Percentiles rank a stretch among this genome's conserved stretches.
phyloP scores from a whole-genome alignment of 2,113 vertebrate species.

The Saimiri boliviensis region DNA sequence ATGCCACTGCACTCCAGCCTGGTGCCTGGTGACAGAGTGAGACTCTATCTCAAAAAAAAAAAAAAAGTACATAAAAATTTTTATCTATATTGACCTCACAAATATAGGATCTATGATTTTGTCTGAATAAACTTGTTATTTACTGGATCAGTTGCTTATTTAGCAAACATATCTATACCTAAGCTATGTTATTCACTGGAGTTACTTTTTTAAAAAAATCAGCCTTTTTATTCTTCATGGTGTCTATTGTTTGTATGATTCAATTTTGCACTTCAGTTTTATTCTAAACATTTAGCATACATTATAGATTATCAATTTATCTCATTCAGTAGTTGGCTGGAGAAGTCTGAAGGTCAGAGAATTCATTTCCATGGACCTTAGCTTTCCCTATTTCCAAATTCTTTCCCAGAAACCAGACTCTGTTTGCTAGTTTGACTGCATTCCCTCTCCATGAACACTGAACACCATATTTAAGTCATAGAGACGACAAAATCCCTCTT shows the following conservation, averaged over 20 bases:
- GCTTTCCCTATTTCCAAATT: slow-evolving; percentile 22
- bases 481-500: not conserved
- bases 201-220: not conserved
- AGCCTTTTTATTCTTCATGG: not conserved
- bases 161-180: not conserved
- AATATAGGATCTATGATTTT: slow-evolving; percentile 13
- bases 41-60: no score
- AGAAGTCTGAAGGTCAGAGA: slow-evolving; percentile 41
- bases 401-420: not conserved
- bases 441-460: not conserved
- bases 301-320: slow-evolving; percentile 23
- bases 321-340: not conserved
- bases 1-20: no score
- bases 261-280: not conserved
- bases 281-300: not conserved
- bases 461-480: not conserved
- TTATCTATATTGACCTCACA: not conserved
- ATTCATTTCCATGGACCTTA: not conserved
- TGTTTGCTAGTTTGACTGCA: not conserved
- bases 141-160: not conserved
- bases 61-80: not conserved
- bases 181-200: not conserved
- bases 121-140: not conserved
- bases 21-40: no score
- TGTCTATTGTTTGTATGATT: not conserved